Base-by-base conservation (phyloP, 2,113 vertebrate genomes). In the Phaetusa simplex region DNA sequence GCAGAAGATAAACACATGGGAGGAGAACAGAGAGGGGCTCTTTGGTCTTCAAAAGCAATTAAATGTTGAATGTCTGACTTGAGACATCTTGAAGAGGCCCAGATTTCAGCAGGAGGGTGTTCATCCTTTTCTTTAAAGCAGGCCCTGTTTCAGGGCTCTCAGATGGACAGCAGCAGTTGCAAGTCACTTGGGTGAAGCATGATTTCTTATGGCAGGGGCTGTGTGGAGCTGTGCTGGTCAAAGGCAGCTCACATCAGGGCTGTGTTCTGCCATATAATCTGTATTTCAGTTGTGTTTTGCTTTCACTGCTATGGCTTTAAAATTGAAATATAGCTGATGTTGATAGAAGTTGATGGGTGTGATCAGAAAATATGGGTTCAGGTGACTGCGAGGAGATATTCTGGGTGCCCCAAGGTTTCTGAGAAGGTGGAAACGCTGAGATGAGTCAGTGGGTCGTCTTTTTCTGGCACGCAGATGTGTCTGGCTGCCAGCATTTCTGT, bases 21-120 rank as follows among this genome's bases (percentile, higher is more conserved):
- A 89, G 89, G 91, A 88, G 72, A 82, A 88, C 43, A 32, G 34
- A 89, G 53, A 91, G 77, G 32, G 81, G 50, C 53, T 79, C 83
- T 95, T 93, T 94, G 94, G 95, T 93, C 91, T 97, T 97, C 91
- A 86, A 73, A 96, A 89, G 96, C 70, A 93, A 94, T 95, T 94
- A 94, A 58, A 79, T 49, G 52, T 91, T 85, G 34, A 79, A 42
- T 36, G 23, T 76, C 61, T 89, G 93, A 85, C 61, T 95, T 62
- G 40, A 89, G 88, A 82, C 95, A 91, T 90, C 73, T 94, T 93
- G 84, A 95, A 87, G 94, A 69, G 93, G 91, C 86, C 73, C 70
- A 76, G 65, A 49, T 43, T 94, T 74, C 53, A 93, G 61, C 47
- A 76, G 80, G 80, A 53, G 83, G 52, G 16, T 83, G 86, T 90